Evolutionary conservation across 1,140 invertebrate genomes (phyloP), one percentile per base, ranked within the genome.

Genomic region (Bicyclus anynana): DNA sequence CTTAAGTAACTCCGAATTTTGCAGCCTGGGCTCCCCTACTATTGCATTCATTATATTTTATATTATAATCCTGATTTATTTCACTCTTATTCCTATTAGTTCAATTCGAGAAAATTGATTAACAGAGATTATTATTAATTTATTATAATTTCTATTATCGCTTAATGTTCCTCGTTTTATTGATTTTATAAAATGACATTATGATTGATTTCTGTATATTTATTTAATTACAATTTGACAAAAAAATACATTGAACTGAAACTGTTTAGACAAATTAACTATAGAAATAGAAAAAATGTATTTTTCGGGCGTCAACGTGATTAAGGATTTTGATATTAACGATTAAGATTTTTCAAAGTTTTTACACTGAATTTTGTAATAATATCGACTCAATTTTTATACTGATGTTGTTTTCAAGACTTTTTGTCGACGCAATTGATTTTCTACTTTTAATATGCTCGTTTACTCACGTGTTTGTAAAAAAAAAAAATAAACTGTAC

Each of bases 261-360:
- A 33, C n/a, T 23, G 2, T 3, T 10, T 33, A 33, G 10, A 29
- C 2, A 29, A 29, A 33, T 12, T 33, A n/a, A 27, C 4, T 27
- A 27, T 27, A 27, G 26, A 27, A 27, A 27, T n/a, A n/a, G n/a
- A n/a, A 27, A 33, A 10, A 33, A 33, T 33, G 29, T 33, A 33
- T 33, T 33, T 33, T 33, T 33, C 29, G 29, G 29, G 10, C 12
- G n/a, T 7, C 29, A 33, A 33, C 29, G 29, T 33, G 29, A 33
- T 33, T 33, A 33, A 33, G 10, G 29, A 33, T 33, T 33, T 33
- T 33, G n/a, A 33, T n/a, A 33, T 4, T 33, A 33, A 33, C 10
- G 7, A n/a, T 33, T 33, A 33, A 33, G 40, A 20, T 44, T 44
- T 44, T 44, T 44, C 40, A 44, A 44, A 44, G n/a, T 44, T 44